Conservation (phyloP, 2,113 vertebrate genomes). For the Hassar affinis region DNA sequence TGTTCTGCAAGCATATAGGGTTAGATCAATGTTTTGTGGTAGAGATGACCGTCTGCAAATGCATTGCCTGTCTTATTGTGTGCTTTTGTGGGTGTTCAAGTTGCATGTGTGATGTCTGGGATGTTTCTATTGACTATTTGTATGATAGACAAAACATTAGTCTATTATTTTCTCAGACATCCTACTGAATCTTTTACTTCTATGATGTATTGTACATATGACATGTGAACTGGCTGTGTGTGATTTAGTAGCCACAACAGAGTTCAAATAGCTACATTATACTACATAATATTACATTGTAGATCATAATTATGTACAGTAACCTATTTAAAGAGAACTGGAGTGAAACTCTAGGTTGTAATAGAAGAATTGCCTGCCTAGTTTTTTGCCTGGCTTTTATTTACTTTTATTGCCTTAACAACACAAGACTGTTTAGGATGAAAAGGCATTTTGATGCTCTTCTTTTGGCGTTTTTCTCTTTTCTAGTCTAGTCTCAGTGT, state of each 20-base stretch:
- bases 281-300: not conserved
- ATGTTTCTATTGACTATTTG: not conserved
- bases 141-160: not conserved
- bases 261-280: not conserved
- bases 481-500: conserved; percentile 20
- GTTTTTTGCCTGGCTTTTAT: not conserved
- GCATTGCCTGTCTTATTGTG: not conserved
- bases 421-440: conserved; percentile 3
- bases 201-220: not conserved
- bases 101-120: not conserved
- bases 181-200: not conserved
- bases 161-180: not conserved
- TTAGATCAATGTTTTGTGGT: not conserved
- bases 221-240: too few relatives aligned
- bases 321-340: not conserved
- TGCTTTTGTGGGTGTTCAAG: not conserved
- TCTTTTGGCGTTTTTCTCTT: conserved; percentile 1
- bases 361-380: not conserved
- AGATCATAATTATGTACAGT: not conserved
- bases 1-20: not conserved
- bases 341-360: not conserved
- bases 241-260: not conserved
- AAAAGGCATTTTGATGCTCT: not conserved
- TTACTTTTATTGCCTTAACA: conserved; percentile 22
- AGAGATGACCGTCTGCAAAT: not conserved